phyloP scores from a whole-genome alignment of 2,888 invertebrate species.

The Pristionchus maxplancki region DNA sequence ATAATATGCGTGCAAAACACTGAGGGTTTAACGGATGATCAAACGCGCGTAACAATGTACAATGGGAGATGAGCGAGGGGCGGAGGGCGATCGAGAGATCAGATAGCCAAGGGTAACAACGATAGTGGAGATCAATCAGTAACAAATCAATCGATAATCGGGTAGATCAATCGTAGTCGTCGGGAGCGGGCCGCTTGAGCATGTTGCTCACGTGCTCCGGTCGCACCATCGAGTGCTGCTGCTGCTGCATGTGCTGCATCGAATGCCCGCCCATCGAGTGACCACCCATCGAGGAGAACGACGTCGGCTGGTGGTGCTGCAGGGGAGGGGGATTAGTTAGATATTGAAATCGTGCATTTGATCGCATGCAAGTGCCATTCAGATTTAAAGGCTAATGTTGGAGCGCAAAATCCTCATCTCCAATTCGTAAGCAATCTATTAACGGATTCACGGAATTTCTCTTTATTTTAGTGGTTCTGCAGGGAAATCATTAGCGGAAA shows the following conservation, averaged over 20 bases:
- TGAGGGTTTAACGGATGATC: not conserved
- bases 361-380: too few relatives aligned
- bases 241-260: slow-evolving; percentile 12
- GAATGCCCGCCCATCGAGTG: not conserved
- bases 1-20: not conserved
- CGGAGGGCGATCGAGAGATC: not conserved
- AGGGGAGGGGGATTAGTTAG: not conserved
- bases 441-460: too few relatives aligned
- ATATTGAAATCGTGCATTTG: too few relatives aligned
- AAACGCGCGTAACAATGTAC: not conserved
- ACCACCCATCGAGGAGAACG: slow-evolving; percentile 15
- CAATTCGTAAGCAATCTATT: too few relatives aligned
- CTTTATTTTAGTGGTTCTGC: too few relatives aligned
- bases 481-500: too few relatives aligned
- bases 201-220: slow-evolving; percentile 50
- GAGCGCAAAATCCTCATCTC: too few relatives aligned
- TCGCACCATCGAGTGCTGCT: slow-evolving; percentile 12
- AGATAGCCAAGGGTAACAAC: not conserved
- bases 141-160: not conserved
- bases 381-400: too few relatives aligned
- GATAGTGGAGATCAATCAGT: not conserved
- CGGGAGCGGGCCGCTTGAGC: slow-evolving; percentile 52
- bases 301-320: slow-evolving; percentile 1
- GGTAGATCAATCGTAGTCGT: slow-evolving; percentile 48
- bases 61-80: not conserved